These are phyloP conservation scores for Brachyhypopomus gauderio DNA, from an alignment of 2,113 vertebrate genomes.

Conservation along the genomic window DNA sequence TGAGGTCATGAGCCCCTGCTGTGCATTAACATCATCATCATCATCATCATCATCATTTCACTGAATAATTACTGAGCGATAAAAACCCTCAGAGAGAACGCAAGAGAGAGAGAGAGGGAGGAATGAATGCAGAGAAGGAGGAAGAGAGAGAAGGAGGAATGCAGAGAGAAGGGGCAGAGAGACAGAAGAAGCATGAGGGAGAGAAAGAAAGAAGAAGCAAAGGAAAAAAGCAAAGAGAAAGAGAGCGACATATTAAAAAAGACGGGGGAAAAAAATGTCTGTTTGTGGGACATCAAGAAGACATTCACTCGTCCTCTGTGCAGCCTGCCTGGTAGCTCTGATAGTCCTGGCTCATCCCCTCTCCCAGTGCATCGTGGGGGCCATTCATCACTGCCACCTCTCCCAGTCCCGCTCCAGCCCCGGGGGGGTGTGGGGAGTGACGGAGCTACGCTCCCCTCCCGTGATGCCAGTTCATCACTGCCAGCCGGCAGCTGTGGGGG, in stretches of 20 bases:
- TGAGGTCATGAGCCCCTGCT: not conserved
- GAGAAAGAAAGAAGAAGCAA: too few relatives aligned
- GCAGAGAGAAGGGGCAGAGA: too few relatives aligned
- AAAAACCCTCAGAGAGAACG: not conserved
- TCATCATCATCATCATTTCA: constrained; percentile 1
- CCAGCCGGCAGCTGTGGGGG: not conserved
- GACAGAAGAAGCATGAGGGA: too few relatives aligned
- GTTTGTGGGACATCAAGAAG: not conserved
- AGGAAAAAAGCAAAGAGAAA: too few relatives aligned
- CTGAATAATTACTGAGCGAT: not conserved
- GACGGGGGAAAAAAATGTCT: not conserved
- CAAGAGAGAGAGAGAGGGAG: not conserved
- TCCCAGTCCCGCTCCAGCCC: not conserved
- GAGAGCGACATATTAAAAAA: too few relatives aligned
- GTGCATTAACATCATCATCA: not conserved
- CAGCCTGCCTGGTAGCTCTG: not conserved
- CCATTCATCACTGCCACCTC: not conserved
- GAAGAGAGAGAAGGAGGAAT: too few relatives aligned
- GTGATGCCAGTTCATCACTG: constrained; percentile 3
- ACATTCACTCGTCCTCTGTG: not conserved
- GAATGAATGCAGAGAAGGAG: too few relatives aligned
- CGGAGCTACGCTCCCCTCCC: not conserved
- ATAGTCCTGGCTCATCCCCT: not conserved
- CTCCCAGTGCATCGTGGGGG: not conserved
- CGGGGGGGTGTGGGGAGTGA: not conserved